phyloP scores from a whole-genome alignment of 2,888 invertebrate species.

The Chloroclysta siterata region DNA sequence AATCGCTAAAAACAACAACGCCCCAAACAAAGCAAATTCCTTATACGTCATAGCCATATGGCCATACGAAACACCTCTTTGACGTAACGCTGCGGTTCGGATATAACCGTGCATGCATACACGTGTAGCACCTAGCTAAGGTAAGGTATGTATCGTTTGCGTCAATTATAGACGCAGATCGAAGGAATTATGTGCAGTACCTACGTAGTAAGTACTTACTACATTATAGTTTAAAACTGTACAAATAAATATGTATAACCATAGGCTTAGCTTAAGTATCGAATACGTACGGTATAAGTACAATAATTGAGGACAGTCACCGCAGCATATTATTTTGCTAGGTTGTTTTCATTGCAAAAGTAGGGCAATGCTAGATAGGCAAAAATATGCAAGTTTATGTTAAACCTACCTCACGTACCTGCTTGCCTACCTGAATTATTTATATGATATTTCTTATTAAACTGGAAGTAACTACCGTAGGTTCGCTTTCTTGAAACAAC shows the following conservation, averaged over 20 bases:
- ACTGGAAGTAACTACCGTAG: background rate
- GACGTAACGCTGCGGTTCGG: slow-evolving; percentile 23
- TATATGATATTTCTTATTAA: background rate
- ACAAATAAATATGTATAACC: too few species aligned
- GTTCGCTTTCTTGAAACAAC: background rate
- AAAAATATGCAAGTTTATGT: slow-evolving; percentile 11
- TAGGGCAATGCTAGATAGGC: slow-evolving; percentile 8
- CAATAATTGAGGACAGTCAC: slow-evolving; percentile 22
- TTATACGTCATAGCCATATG: slow-evolving; percentile 43
- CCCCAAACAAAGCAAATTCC: slow-evolving; percentile 54
- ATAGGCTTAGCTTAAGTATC: too few species aligned
- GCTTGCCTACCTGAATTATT: background rate
- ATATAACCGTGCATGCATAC: background rate
- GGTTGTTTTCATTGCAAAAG: slow-evolving; percentile 10
- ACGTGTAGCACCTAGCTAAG: background rate
- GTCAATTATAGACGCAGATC: slow-evolving; percentile 5
- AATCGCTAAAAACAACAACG: slow-evolving; percentile 42
- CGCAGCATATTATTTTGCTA: slow-evolving; percentile 19
- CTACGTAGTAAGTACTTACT: too few species aligned
- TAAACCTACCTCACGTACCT: background rate
- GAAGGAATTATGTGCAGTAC: slow-evolving; percentile 4
- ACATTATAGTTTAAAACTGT: too few species aligned
- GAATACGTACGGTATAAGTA: background rate
- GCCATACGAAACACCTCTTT: slow-evolving; percentile 19
- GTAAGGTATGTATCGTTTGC: background rate